Conservation (phyloP, 2,888 invertebrate species). For the Petrolisthes manimaculis region DNA sequence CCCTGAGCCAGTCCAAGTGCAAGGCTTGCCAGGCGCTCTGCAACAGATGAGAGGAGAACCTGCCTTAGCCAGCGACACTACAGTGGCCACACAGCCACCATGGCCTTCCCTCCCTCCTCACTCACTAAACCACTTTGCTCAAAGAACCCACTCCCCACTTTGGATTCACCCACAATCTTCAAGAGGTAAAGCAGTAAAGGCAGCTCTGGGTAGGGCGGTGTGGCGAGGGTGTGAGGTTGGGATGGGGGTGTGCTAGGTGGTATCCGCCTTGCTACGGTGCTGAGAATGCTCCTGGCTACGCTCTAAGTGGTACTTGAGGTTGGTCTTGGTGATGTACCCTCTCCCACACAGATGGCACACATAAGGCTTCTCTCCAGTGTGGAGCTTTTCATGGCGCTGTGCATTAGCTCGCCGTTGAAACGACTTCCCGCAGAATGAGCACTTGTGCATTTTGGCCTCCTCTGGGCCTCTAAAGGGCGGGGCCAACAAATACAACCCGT, state of each 20-base stretch:
- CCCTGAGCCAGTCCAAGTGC: conserved; percentile 59
- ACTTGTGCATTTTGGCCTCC: conserved; percentile 36
- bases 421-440: conserved; percentile 33
- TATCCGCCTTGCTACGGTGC: conserved; percentile 6
- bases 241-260: conserved; percentile 27
- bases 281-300: conserved; percentile 50
- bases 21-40: conserved; percentile 59
- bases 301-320: conserved; percentile 48
- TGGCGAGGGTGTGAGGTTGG: conserved; percentile 13
- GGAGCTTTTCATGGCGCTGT: conserved; percentile 34
- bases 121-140: conserved; percentile 8
- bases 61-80: conserved; percentile 59
- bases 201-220: conserved; percentile 6
- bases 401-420: conserved; percentile 42
- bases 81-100: conserved; percentile 44
- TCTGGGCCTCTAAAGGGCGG: conserved; percentile 41
- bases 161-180: conserved; percentile 13
- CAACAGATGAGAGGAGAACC: conserved; percentile 62
- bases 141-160: conserved; percentile 23
- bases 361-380: conserved; percentile 43
- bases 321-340: conserved; percentile 44
- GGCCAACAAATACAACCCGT: conserved; percentile 38
- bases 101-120: conserved; percentile 22
- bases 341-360: conserved; percentile 34
- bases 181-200: background rate